Conservation (phyloP, 2,888 invertebrate species). For the Andrena fulva region DNA sequence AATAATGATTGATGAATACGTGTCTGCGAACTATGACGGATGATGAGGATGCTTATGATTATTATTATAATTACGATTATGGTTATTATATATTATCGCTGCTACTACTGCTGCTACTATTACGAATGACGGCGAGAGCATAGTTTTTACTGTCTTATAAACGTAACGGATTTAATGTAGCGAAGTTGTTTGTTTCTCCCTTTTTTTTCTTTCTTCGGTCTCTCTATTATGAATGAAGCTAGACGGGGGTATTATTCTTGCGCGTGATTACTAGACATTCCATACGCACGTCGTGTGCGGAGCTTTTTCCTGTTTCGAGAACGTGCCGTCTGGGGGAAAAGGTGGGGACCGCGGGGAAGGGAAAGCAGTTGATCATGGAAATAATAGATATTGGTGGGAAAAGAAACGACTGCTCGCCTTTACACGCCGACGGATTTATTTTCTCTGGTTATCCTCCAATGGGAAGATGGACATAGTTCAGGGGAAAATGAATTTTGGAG, state of each 20-base stretch:
- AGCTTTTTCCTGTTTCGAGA: not conserved
- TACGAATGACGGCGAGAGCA: conserved; percentile 50
- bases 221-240: conserved; percentile 18
- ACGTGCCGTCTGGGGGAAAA: not conserved
- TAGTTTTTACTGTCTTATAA: conserved; percentile 67
- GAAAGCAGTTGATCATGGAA: not conserved
- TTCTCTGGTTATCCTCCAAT: not conserved
- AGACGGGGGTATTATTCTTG: conserved; percentile 30
- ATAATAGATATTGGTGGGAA: not conserved
- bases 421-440: not conserved
- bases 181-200: conserved; percentile 44
- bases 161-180: conserved; percentile 61
- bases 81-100: conserved; percentile 45
- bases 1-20: conserved; percentile 35
- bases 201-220: conserved; percentile 14
- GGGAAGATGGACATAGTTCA: not conserved
- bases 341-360: not conserved
- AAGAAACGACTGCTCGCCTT: not conserved
- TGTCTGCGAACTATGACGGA: conserved; percentile 32
- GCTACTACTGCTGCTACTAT: conserved; percentile 30
- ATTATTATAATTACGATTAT: conserved; percentile 40
- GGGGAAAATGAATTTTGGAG: too few relatives aligned
- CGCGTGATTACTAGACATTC: conserved; percentile 58
- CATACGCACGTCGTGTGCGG: not conserved
- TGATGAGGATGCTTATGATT: conserved; percentile 31